Base-by-base conservation (phyloP, 2,888 invertebrate species). In the Hecatera dysodea region DNA sequence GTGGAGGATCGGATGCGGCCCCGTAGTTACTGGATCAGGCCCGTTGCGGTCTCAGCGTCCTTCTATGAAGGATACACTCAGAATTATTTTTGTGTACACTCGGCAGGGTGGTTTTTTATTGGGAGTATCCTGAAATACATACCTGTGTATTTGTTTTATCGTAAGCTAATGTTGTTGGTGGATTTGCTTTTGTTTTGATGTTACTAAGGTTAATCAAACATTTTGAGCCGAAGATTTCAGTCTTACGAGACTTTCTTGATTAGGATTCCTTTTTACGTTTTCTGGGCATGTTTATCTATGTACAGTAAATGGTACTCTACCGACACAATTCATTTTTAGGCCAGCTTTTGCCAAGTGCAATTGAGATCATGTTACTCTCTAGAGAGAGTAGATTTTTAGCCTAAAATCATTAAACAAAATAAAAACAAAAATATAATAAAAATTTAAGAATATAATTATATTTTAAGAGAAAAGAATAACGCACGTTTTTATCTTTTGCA, bases 1-100 rank as follows among this genome's bases (percentile, higher is more conserved):
- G 85, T 83, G 77, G 81, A 72, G 75, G 77, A 73, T 69, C 56
- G 70, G 69, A 70, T 69, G 80, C 76, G 60, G 80, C 82, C 71
- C 57, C 24, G 66, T 75, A 48, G 29, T 42, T 27, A 55, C 44
- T 44, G 48, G 67, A 64, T 52, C 50, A 22, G 46, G 39, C 24
- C 22, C 42, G 71, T 57, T 76, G 73, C 76, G 78, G 61, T 27
- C 39, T 56, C 9, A 24, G 39, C 44, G 66, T 78, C 78, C 62
- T 66, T 50, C 33, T 22, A 19, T 17, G 22, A 77, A 68, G 68
- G 55, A 74, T 68, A 44, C 56, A 64, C 56, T 39, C 27, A n/a
- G 24, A 57, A 65, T 67, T 65, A 65, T 55, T 44, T 53, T 44
- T 53, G 44, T 52, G 33, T 61, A 17, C 33, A 52, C 27, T 55